Base-by-base conservation (phyloP, 2,113 vertebrate species). In the Damaliscus lunatus region DNA sequence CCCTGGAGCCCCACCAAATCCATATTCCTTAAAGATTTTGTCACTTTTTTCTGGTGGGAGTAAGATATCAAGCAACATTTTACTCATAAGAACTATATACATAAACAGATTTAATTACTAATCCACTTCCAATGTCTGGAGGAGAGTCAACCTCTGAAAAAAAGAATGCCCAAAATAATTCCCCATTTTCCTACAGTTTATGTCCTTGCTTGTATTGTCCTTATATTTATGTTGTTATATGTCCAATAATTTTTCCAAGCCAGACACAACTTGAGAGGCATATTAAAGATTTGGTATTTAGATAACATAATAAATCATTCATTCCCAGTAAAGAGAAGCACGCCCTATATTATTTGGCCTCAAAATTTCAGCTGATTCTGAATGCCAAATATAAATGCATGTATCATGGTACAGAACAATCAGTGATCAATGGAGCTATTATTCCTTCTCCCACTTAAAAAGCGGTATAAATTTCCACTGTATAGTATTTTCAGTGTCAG, bases 91-190 rank as follows among this genome's bases (percentile, higher is more conserved):
- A 90, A 74, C 71, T 78, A 50, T 50, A 89, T 50, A 14, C 16
- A 83, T 48, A 96, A 97, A 55, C 19, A 92, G 23, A 91, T 92
- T 93, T 96, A 85, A 88, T 95, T 91, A 90, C 46, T 96, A 53
- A 96, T 80, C 10, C 1, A 92, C 19, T 86, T 86, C 4, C 11
- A 83, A 50, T 17, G 21, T 83, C 43, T 59, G 13, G 97, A 97
- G 25, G 92, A 91, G 27, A 84, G 7, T 87, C 33, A 25, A 84
- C 46, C 74, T 97, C 74, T 88, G 33, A 48, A 77, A 90, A 74
- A 92, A 53, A 74, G 1, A 81, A 64, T 19, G 12, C 83, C 23
- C 29, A 71, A 60, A 95, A 67, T 7, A 23, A 17, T 55, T 74
- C 13, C 40, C 6, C 17, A 84, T 67, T 92, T 85, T 96, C 46